Base-by-base conservation (phyloP, 2,797 vertebrate species). In the Thripadectes ignobilis region DNA sequence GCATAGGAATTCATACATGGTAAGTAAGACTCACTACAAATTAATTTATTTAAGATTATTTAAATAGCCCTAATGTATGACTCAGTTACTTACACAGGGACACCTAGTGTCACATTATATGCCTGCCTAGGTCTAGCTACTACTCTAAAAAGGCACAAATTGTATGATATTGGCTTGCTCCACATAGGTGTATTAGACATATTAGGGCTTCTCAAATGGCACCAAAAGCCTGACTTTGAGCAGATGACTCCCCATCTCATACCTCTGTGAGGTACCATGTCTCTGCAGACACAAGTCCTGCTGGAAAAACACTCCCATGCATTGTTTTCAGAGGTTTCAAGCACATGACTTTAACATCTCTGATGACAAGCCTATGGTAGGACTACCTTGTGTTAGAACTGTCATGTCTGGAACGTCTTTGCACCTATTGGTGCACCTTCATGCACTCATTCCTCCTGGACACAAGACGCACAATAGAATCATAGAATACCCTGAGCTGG, bases 121-220 rank as follows among this genome's bases (percentile, higher is more conserved):
- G 19, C n/a, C 67, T 85, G 36, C 23, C 51, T 27, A n/a, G 17
- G 16, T 38, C 54, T 36, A 61, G 8, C 27, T 61, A 61, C 26
- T 55, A n/a, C 15, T 55, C 36, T 54, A 63, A 23, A 79, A 78
- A 57, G 8, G 23, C 10, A 66, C 12, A 38, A 48, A 43, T 52
- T 1, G 0, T 43, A 36, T 52, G 5, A 2, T 24, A 46, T 23
- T 45, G 49, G 30, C n/a, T 57, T 91, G 49, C 32, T 59, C 41
- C 38, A 17, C 1, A 1, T 9, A 46, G 1, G 1, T 62, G 16
- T 14, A 22, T 77, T 24, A 66, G 4, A 36, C 21, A 14, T n/a
- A 45, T 24, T 4, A 59, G 3, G 1, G 22, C 45, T 81, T 74
- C 58, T 67, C 52, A 84, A 46, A 51, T 0, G 3, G 45, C 49